Conservation (phyloP, 2,797 vertebrate species). For the Pangasius sanitwongsei region DNA sequence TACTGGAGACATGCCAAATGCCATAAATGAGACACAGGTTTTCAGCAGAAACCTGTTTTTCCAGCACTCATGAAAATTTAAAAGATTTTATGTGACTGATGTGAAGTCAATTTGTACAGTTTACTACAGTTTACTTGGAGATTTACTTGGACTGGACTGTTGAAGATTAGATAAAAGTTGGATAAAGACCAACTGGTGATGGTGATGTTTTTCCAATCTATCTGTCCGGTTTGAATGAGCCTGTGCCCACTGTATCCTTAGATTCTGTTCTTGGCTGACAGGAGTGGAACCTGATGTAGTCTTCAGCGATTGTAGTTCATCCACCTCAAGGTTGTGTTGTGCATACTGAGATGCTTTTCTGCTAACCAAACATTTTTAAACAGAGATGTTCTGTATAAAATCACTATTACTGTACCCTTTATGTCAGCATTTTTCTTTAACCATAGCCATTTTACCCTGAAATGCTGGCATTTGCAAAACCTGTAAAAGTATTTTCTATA, state of each 20-base stretch:
- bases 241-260: too few relatives aligned
- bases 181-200: background rate
- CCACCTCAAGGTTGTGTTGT: background rate
- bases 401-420: too few relatives aligned
- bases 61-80: background rate
- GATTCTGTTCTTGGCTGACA: too few relatives aligned
- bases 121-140: background rate
- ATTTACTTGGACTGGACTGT: background rate
- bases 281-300: too few relatives aligned
- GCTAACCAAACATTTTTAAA: background rate
- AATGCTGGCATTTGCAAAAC: too few relatives aligned
- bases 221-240: background rate
- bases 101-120: background rate
- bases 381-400: too few relatives aligned
- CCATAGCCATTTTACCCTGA: too few relatives aligned
- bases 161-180: background rate
- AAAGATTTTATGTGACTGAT: background rate
- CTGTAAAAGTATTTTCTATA: too few relatives aligned
- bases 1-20: too few relatives aligned
- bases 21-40: too few relatives aligned
- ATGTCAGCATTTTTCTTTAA: too few relatives aligned
- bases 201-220: background rate
- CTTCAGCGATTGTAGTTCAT: background rate
- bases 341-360: background rate
- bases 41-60: background rate